Base-by-base conservation (phyloP, 2,113 vertebrate genomes). In the Sialia sialis region DNA sequence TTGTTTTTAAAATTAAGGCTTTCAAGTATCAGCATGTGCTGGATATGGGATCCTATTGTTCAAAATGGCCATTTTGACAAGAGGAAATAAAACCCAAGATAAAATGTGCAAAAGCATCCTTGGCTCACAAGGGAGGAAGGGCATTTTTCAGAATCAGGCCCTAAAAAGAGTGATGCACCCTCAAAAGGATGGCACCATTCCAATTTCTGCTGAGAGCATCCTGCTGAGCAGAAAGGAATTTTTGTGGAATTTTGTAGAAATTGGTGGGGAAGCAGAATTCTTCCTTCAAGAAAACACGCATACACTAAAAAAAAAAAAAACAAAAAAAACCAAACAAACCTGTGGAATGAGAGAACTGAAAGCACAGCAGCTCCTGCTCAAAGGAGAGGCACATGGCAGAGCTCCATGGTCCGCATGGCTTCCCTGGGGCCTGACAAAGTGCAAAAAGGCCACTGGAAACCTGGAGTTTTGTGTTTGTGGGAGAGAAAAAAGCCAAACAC, bases 1-100 rank as follows among this genome's bases (percentile, higher is more conserved):
- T 63, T 92, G 63, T 44, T 86, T 90, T 36, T 46, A 67, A 94
- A 92, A 86, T 88, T 20, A 80, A 92, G 59, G 88, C 36, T 92
- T 90, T 92, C 54, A 59, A 77, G 15, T 60, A 23, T 54, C 49
- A 69, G 38, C 46, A 44, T 36, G 87, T 77, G 64, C 64, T 67
- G 11, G 60, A 29, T 12, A 6, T 46, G 64, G 59, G 62, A 69
- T 77, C 63, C 68, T 25, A 4, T 63, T 80, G 83, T 77, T 90
- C 79, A 67, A 60, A 92, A 81, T 51, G 49, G 49, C 32, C 39
- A 13, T 81, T 94, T 85, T 59, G 75, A 84, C 58, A 30, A 7
- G 23, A 70, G 64, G 68, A 88, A 87, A 73, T 82, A 41, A 79
- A 76, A 48, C 4, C 44, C 27, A 63, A 92, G 68, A 83, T 27